Evolutionary conservation across 2,797 vertebrate genomes (phyloP).

Genomic region (Allobates femoralis): DNA sequence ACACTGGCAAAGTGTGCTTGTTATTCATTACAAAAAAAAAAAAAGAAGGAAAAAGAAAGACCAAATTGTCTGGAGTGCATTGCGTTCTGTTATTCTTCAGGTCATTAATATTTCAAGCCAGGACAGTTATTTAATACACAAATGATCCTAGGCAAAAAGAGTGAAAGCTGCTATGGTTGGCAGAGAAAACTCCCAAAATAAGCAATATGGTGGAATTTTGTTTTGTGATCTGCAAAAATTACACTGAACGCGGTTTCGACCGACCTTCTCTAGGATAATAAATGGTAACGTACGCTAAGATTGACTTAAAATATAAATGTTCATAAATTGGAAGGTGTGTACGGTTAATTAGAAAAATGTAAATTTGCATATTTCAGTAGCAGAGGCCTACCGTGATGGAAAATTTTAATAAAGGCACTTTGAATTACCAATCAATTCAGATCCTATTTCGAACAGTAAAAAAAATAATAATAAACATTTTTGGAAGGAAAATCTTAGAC

Average conservation of each 20-base stretch:
- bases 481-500: neutral
- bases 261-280: neutral
- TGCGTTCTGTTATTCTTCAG: constrained; percentile 37
- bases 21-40: constrained; percentile 41
- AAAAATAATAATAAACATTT: too few relatives aligned
- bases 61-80: constrained; percentile 35
- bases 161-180: neutral
- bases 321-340: neutral
- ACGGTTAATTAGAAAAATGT: neutral
- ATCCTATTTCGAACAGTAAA: neutral
- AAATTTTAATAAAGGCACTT: neutral
- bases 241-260: neutral
- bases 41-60: neutral
- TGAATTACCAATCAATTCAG: neutral
- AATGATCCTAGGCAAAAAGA: constrained; percentile 36
- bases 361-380: neutral
- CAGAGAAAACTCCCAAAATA: neutral
- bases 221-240: neutral
- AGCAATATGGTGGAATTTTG: constrained; percentile 27
- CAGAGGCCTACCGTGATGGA: constrained; percentile 5
- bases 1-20: constrained; percentile 50
- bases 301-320: neutral
- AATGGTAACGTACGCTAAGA: neutral
- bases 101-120: constrained; percentile 54
- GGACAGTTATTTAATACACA: constrained; percentile 51